A percentile compares a stretch with the other conserved stretches of the same genome.
Conservation (phyloP, 2,888 invertebrate species). For the Apantesis nais region DNA sequence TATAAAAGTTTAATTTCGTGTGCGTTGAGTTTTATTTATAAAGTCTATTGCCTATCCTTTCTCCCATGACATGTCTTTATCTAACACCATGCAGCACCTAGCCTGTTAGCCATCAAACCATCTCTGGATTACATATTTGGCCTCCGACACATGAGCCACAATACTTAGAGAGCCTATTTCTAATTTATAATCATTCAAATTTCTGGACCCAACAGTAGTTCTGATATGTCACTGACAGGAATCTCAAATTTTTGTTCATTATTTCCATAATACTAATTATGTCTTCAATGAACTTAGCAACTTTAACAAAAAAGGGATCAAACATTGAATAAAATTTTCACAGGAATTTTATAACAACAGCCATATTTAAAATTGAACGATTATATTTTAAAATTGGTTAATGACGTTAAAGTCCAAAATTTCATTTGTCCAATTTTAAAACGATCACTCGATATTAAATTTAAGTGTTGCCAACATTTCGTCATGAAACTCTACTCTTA, state of each 20-base stretch:
- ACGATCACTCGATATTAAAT: slow-evolving; percentile 37
- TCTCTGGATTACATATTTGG: slow-evolving; percentile 1
- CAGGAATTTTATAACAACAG: slow-evolving; percentile 54
- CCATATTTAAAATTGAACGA: slow-evolving; percentile 37
- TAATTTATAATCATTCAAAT: slow-evolving; percentile 34
- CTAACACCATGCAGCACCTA: neutral
- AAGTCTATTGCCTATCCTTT: neutral
- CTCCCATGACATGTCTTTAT: neutral
- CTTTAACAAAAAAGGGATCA: slow-evolving; percentile 20
- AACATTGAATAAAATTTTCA: slow-evolving; percentile 53
- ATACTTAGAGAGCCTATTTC: slow-evolving; percentile 18
- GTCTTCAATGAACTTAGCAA: slow-evolving; percentile 2
- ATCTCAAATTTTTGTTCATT: slow-evolving; percentile 31
- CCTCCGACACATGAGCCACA: slow-evolving; percentile 4
- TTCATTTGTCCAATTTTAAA: slow-evolving; percentile 28
- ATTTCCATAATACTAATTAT: slow-evolving; percentile 1
- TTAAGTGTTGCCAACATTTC: slow-evolving; percentile 53
- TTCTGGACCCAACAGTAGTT: slow-evolving; percentile 47
- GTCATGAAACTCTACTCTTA: slow-evolving; percentile 40
- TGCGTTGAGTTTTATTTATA: neutral
- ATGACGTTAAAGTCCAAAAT: slow-evolving; percentile 9
- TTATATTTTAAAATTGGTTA: slow-evolving; percentile 27
- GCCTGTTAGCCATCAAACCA: neutral
- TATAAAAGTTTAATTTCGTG: neutral
- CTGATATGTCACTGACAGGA: slow-evolving; percentile 50